Evolutionary conservation across 2,888 invertebrate species (phyloP), one percentile per base, ranked within the genome.

Genomic region (Melinopterus prodromus): DNA sequence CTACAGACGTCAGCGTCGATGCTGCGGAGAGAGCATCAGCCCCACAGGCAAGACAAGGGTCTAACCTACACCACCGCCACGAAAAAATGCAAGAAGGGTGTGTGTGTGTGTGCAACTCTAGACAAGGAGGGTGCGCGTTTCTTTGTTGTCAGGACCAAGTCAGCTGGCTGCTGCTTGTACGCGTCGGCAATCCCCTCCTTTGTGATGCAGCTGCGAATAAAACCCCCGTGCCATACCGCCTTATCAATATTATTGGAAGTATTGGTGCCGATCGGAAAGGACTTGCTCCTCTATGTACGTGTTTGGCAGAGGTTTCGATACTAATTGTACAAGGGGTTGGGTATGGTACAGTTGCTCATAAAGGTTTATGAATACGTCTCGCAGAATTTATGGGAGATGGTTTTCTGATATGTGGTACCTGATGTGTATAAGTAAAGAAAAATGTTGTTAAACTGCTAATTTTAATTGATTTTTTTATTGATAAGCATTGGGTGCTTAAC

Each of bases 121-220:
- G 83, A 84, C 79, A 87, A 87, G 86, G 86, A 86, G 88, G 88
- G 87, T 87, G 86, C 37, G n/a, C 81, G 81, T 86, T 88, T 88
- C 88, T 89, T 89, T 89, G 88, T 89, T 88, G 85, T 86, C 85
- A 87, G 89, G 89, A 88, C 87, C 87, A 89, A 89, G 89, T 89
- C 89, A 89, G 89, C 89, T 89, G 89, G 89, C 88, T 87, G 89
- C 88, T 87, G 85, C 85, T 84, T 82, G 81, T 82, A 79, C 81
- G 81, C 81, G 80, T 80, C 53, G 36, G 35, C 71, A 74, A 82
- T 83, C 83, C 81, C 81, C 82, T 81, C 76, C 79, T 78, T 80
- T 79, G 82, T 83, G 84, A 82, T 86, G 86, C 86, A 86, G 86
- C 86, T 86, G 86, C 82, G 78, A 26, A n/a, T n/a, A 35, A 80